Conservation (phyloP, 2,113 vertebrate genomes). For the Larimichthys crocea region DNA sequence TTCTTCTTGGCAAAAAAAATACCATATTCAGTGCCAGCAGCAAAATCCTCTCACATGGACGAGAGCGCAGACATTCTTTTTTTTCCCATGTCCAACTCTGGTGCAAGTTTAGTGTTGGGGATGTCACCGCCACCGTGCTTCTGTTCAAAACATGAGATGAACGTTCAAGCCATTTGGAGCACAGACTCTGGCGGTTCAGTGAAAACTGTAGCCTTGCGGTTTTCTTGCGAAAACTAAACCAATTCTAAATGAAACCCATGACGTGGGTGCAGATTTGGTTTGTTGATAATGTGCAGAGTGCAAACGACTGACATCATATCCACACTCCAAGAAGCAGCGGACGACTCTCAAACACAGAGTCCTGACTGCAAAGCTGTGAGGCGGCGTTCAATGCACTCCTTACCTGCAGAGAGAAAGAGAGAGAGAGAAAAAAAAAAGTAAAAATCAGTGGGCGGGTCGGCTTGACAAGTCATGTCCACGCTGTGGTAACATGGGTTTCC, state of each 20-base stretch:
- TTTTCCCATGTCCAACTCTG: constrained; percentile 15
- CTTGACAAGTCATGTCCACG: background rate
- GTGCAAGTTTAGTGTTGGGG: background rate
- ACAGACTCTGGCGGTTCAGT: background rate
- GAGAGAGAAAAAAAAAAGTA: background rate
- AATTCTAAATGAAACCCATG: constrained; percentile 18
- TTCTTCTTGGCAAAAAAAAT: constrained; percentile 7
- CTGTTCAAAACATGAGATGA: constrained; percentile 6
- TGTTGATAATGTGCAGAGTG: constrained; percentile 23
- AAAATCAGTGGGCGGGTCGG: background rate
- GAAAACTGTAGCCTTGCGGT: constrained; percentile 8
- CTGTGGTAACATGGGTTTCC: too few species aligned
- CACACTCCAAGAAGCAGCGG: background rate
- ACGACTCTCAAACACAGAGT: constrained; percentile 86
- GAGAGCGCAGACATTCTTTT: constrained; percentile 27
- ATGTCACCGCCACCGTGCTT: background rate
- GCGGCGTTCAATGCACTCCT: constrained; percentile 94
- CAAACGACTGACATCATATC: constrained; percentile 46
- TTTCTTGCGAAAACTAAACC: constrained; percentile 35
- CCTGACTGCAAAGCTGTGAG: constrained; percentile 91
- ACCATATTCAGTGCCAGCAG: constrained; percentile 17
- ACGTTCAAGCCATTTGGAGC: background rate
- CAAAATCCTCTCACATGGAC: constrained; percentile 26
- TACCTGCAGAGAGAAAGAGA: constrained; percentile 83
- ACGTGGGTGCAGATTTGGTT: constrained; percentile 30